Percentiles rank a stretch among this genome's conserved stretches.
phyloP scores from a whole-genome alignment of 2,113 vertebrate genomes.

The Erythrocercus mccallii region DNA sequence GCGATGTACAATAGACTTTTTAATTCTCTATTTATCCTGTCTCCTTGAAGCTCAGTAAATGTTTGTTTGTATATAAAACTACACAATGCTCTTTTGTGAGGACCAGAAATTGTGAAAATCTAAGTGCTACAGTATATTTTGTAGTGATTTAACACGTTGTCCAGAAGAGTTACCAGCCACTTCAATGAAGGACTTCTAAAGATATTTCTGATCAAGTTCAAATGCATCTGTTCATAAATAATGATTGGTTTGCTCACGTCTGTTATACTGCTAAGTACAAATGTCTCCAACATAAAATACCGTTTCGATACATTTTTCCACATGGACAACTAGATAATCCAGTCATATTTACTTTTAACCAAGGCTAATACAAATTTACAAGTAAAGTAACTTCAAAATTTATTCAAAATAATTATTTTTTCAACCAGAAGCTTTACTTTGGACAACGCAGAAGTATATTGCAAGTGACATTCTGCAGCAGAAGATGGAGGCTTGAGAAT shows the following conservation, averaged over 20 bases:
- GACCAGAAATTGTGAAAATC: slow-evolving; percentile 30
- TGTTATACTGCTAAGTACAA: slow-evolving; percentile 58
- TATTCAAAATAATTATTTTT: slow-evolving; percentile 62
- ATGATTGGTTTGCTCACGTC: slow-evolving; percentile 35
- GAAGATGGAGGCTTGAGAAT: slow-evolving; percentile 53
- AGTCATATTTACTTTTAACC: slow-evolving; percentile 44
- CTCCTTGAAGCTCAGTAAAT: slow-evolving; percentile 48
- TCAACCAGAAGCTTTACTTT: slow-evolving; percentile 53
- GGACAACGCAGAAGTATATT: slow-evolving; percentile 48
- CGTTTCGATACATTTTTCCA: slow-evolving; percentile 56
- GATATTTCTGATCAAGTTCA: slow-evolving; percentile 60
- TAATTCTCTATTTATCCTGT: slow-evolving; percentile 12
- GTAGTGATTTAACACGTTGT: slow-evolving; percentile 67
- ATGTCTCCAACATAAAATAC: slow-evolving; percentile 64
- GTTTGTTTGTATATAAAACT: slow-evolving; percentile 64
- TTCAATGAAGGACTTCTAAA: slow-evolving; percentile 52
- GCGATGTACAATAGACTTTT: slow-evolving; percentile 50
- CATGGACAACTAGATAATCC: slow-evolving; percentile 17
- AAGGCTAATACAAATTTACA: slow-evolving; percentile 62
- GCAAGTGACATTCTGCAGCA: slow-evolving; percentile 58
- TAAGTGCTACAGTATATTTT: slow-evolving; percentile 63
- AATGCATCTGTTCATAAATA: slow-evolving; percentile 71
- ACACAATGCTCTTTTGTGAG: slow-evolving; percentile 27
- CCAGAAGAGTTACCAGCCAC: slow-evolving; percentile 62
- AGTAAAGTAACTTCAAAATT: slow-evolving; percentile 63